A percentile compares a stretch with the other conserved stretches of the same genome.
Conservation (phyloP, 2,113 vertebrate species). For the Empidonax alnorum region DNA sequence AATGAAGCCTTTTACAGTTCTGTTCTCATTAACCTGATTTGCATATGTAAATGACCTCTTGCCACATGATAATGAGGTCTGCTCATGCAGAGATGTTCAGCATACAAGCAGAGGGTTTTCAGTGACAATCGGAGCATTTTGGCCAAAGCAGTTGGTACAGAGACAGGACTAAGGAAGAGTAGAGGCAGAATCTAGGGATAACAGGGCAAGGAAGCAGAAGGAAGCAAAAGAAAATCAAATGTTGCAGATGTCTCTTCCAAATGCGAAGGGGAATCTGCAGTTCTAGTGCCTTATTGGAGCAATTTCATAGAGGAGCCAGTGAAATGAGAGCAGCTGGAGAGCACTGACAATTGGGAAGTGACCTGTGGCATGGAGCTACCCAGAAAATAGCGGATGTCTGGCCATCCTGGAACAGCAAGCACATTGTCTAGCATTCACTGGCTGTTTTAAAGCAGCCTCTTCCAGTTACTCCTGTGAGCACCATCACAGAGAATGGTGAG, state of each 20-base stretch:
- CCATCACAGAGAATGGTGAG: neutral
- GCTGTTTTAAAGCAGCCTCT: neutral
- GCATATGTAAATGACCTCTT: conserved; percentile 73
- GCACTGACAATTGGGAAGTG: neutral
- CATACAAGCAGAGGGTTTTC: conserved; percentile 45
- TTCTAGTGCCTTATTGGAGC: neutral
- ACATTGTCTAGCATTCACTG: neutral
- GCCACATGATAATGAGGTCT: conserved; percentile 66
- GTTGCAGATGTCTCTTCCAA: neutral
- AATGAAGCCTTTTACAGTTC: conserved; percentile 67
- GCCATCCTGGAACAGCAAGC: neutral
- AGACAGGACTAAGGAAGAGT: neutral
- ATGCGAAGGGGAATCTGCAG: neutral
- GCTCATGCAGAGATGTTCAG: conserved; percentile 63
- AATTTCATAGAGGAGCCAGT: neutral
- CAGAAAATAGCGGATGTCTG: neutral
- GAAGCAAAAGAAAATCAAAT: conserved; percentile 11
- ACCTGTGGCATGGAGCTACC: conserved; percentile 1
- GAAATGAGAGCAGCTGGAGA: conserved; percentile 15
- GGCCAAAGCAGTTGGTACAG: conserved; percentile 4
- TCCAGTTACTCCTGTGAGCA: neutral
- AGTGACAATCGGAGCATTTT: conserved; percentile 6
- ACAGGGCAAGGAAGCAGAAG: conserved; percentile 3
- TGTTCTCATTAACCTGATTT: conserved; percentile 71
- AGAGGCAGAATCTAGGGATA: neutral